Evolutionary conservation across 2,797 vertebrate species (phyloP).

Genomic region (Allobates femoralis): DNA sequence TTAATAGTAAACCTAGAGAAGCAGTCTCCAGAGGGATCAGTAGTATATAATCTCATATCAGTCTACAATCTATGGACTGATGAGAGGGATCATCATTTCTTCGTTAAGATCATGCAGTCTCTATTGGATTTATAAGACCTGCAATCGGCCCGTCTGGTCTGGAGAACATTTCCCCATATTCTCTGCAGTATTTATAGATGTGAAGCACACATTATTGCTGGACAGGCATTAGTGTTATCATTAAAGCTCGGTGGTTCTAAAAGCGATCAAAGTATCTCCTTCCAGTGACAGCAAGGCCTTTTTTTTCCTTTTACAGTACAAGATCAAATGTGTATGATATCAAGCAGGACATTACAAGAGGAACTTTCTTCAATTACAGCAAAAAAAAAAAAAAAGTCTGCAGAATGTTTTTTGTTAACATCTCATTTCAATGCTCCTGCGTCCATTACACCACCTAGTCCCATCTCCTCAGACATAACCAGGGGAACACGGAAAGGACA

Average conservation of each 20-base stretch:
- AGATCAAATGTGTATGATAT: not conserved
- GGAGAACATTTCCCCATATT: not conserved
- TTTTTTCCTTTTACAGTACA: not conserved
- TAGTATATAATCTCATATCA: not conserved
- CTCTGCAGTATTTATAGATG: not conserved
- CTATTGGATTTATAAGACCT: not conserved
- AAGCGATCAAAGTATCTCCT: not conserved
- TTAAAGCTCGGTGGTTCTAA: not conserved
- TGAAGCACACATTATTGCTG: not conserved
- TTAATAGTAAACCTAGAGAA: too few relatives aligned
- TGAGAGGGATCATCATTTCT: too few relatives aligned
- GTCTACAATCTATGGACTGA: too few relatives aligned
- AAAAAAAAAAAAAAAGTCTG: too few relatives aligned
- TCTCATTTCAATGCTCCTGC: too few relatives aligned
- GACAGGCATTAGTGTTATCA: not conserved
- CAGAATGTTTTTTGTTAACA: too few relatives aligned
- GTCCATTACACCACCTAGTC: too few relatives aligned
- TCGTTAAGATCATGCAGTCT: not conserved
- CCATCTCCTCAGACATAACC: too few relatives aligned
- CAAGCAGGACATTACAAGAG: too few relatives aligned
- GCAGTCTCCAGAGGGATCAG: not conserved
- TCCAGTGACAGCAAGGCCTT: not conserved
- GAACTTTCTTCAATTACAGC: too few relatives aligned
- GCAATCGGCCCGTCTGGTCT: not conserved
- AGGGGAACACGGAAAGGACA: too few relatives aligned